Conservation (phyloP, 2,797 vertebrate species). For the Pseudopleuronectes americanus region DNA sequence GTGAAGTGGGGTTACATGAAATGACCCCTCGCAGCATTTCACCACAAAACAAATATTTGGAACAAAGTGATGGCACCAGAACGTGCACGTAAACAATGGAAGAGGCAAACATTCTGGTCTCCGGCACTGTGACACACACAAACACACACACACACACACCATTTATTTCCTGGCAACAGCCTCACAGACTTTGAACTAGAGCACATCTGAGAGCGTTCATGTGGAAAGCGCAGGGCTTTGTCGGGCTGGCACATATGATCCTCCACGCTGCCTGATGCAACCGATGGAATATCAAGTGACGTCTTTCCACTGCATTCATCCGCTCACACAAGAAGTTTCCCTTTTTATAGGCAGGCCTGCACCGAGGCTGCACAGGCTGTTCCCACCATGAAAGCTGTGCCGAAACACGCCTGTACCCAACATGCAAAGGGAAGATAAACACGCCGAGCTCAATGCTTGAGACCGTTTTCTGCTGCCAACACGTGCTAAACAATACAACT, state of each 20-base stretch:
- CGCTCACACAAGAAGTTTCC: conserved; percentile 32
- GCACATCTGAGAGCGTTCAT: conserved; percentile 62
- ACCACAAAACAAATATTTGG: conserved; percentile 8
- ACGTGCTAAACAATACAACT: too few relatives aligned
- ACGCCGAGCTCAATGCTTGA: not conserved
- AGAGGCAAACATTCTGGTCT: conserved; percentile 40
- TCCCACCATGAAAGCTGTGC: conserved; percentile 28
- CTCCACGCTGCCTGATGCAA: conserved; percentile 57
- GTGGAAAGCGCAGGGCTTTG: conserved; percentile 68
- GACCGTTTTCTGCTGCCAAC: too few relatives aligned
- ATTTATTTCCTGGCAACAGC: conserved; percentile 67
- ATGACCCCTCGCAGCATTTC: conserved; percentile 10
- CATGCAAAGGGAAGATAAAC: conserved; percentile 14
- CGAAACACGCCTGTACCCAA: not conserved
- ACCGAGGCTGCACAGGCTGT: conserved; percentile 7
- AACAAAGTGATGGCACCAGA: conserved; percentile 19
- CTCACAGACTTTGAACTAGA: conserved; percentile 63
- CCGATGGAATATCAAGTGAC: conserved; percentile 54
- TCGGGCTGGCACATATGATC: conserved; percentile 64
- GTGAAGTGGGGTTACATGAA: conserved; percentile 12
- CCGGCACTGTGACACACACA: conserved; percentile 45
- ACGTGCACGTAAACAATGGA: conserved; percentile 40
- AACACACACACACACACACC: conserved; percentile 42
- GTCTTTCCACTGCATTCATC: conserved; percentile 52
- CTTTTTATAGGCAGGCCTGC: conserved; percentile 4